Evolutionary conservation across 35 echinoderm and acorn worm genomes (phyloP).

Genomic region (Ophioderma brevispina): DNA sequence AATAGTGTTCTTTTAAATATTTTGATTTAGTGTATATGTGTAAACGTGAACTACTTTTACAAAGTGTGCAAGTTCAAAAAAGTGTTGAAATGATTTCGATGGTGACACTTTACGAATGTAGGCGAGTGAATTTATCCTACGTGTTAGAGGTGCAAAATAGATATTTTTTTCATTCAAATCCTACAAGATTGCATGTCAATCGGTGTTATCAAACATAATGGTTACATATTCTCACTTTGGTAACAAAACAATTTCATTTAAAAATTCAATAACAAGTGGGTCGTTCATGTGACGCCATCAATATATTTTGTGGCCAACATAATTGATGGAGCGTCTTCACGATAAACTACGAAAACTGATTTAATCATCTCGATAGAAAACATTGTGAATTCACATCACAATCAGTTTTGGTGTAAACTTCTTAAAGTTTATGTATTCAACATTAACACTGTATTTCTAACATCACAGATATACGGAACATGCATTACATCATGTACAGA

Average conservation of each 20-base stretch:
- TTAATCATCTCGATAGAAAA: neutral
- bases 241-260: neutral
- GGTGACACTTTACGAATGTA: no score
- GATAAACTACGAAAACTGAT: neutral
- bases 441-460: neutral
- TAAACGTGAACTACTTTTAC: no score
- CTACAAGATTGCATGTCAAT: neutral
- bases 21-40: no score
- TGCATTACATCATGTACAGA: neutral
- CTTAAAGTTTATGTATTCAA: neutral
- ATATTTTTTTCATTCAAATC: neutral
- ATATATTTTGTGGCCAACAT: neutral
- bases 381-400: neutral
- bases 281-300: neutral
- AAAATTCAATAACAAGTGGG: neutral
- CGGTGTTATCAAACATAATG: neutral
- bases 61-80: no score
- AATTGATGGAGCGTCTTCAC: neutral
- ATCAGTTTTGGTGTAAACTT: neutral
- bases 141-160: neutral
- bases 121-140: no score
- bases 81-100: no score
- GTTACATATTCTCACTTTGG: neutral
- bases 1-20: no score
- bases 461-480: neutral